Base-by-base conservation (phyloP, 2,113 vertebrate species). In the Myxocyprinus asiaticus region DNA sequence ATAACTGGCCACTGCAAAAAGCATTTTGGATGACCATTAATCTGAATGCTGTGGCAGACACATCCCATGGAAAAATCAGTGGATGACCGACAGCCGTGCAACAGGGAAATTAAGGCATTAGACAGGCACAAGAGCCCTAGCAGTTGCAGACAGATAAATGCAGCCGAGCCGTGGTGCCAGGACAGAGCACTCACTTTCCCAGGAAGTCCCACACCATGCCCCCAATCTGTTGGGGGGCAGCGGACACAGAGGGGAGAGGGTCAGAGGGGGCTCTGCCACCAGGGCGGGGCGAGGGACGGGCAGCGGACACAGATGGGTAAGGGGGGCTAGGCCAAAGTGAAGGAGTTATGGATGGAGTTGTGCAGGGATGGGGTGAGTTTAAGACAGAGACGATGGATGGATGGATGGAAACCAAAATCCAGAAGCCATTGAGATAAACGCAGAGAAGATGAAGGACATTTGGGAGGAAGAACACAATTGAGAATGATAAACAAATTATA, bases 111-210 rank as follows among this genome's bases (percentile, higher is more conserved):
- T 33, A 33, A 33, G 22, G 22, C 22, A 33, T 33, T 33, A 33
- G 22, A 33, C 22, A 65, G 48, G 11, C 69, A 55, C 67, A 55
- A 12, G 59, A 44, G 56, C 51, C 51, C 83, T 83, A 33, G 22
- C 22, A 33, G 22, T 33, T 33, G 22, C 22, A 33, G 83, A 84
- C 82, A 86, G 80, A 71, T 62, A 72, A 70, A 64, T 65, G 47
- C 86, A 91, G 88, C 89, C 76, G 86, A 89, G 88, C 88, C 86
- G 72, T 88, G 88, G 91, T 80, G 90, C 90, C 89, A 89, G 90
- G 90, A 91, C 89, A 94, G 82, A 89, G 86, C 88, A 91, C 90
- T 93, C 83, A 85, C 91, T 93, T 94, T 94, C 92, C 90, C 91
- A 93, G 90, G 92, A 93, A 90, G 87, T 85, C 89, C 88, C 86